Evolutionary conservation across 2,113 vertebrate genomes (phyloP).

Genomic region (Paedocypris sp.): DNA sequence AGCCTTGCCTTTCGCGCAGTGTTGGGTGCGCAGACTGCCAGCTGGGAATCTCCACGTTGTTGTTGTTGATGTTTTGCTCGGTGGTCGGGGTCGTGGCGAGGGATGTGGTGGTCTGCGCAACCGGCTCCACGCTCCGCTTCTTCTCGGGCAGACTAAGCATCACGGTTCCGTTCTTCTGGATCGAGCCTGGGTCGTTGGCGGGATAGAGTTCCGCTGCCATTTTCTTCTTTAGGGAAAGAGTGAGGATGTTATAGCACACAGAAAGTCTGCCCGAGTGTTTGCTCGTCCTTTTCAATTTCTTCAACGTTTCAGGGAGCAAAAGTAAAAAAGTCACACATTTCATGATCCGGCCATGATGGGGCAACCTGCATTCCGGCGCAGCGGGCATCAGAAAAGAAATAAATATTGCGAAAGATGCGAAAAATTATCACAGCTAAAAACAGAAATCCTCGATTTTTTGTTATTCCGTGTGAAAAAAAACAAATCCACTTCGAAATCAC

Average conservation of each 20-base stretch:
- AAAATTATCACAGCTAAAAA: background rate
- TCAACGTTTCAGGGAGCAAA: constrained; percentile 83
- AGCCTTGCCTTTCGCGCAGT: constrained; percentile 79
- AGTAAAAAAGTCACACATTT: constrained; percentile 84
- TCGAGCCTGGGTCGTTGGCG: constrained; percentile 60
- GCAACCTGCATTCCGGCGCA: constrained; percentile 56
- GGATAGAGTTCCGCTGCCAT: constrained; percentile 89
- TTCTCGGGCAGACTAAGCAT: constrained; percentile 60
- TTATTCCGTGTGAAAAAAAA: background rate
- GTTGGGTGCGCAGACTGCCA: constrained; percentile 86
- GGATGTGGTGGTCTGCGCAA: constrained; percentile 55
- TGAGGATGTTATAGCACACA: constrained; percentile 70
- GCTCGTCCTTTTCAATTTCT: constrained; percentile 72
- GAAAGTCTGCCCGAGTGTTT: constrained; percentile 61
- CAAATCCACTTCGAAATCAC: too few relatives aligned
- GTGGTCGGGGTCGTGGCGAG: constrained; percentile 56
- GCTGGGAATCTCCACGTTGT: constrained; percentile 76
- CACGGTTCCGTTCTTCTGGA: constrained; percentile 56
- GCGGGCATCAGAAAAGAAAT: constrained; percentile 67
- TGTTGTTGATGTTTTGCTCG: constrained; percentile 81
- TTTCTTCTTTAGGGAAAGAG: constrained; percentile 71
- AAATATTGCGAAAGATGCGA: background rate
- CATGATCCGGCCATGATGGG: constrained; percentile 84
- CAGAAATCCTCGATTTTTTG: background rate
- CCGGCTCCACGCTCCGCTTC: constrained; percentile 58